Conservation (phyloP, 2,797 vertebrate genomes). For the Chaenodraco wilsoni region DNA sequence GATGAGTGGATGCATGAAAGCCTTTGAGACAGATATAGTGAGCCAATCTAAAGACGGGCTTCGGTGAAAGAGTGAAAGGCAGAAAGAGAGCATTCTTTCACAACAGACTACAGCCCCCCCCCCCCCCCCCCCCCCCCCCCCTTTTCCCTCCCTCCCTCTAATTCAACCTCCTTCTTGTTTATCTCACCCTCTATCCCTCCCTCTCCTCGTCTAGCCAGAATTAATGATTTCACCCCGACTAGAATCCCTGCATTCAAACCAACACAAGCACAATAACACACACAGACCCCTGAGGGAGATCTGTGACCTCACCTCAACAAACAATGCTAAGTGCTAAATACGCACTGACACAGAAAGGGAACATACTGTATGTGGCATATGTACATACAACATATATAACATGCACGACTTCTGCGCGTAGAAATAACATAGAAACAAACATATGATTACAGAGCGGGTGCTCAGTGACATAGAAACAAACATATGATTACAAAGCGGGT, state of each 20-base stretch:
- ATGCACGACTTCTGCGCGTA: background rate
- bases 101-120: constrained; percentile 60
- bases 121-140: constrained; percentile 30
- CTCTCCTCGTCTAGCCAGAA: constrained; percentile 65
- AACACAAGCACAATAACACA: constrained; percentile 29
- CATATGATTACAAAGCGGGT: constrained; percentile 31
- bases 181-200: constrained; percentile 55
- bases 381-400: background rate
- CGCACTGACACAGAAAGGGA: constrained; percentile 65
- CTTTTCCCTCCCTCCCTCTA: constrained; percentile 12
- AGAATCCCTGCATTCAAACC: constrained; percentile 61
- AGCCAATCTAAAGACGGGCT: constrained; percentile 73
- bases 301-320: constrained; percentile 70
- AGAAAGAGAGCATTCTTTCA: constrained; percentile 71
- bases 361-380: constrained; percentile 28
- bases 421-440: background rate
- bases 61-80: constrained; percentile 70
- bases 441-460: constrained; percentile 34
- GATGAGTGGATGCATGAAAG: constrained; percentile 78
- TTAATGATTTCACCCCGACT: constrained; percentile 78
- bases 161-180: constrained; percentile 54
- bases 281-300: constrained; percentile 55
- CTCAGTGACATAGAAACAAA: constrained; percentile 33
- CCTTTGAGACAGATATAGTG: constrained; percentile 77
- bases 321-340: constrained; percentile 66